Conservation (phyloP, 2,113 vertebrate genomes). For the Clarias batrachus region DNA sequence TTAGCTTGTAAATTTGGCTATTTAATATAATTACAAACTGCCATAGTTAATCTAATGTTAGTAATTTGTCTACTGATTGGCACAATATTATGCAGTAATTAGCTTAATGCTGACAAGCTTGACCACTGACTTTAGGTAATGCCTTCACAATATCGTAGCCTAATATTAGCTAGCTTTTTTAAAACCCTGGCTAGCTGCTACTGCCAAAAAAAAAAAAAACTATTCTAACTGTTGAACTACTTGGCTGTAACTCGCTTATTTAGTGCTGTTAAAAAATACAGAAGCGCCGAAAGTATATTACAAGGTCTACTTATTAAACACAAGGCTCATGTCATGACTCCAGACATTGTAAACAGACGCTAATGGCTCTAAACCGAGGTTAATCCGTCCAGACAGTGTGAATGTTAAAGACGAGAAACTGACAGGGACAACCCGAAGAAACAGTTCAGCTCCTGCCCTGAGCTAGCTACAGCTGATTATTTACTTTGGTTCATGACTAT, state of each 20-base stretch:
- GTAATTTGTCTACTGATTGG: not conserved
- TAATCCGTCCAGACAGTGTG: not conserved
- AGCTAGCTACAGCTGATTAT: not conserved
- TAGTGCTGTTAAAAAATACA: not conserved
- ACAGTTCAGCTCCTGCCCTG: not conserved
- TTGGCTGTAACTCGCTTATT: not conserved
- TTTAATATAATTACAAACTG: not conserved
- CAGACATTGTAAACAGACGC: not conserved
- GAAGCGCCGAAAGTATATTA: not conserved
- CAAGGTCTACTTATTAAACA: not conserved
- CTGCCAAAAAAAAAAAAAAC: not conserved
- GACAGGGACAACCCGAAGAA: not conserved
- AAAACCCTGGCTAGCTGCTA: not conserved
- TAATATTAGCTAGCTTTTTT: not conserved
- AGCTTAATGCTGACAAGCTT: not conserved
- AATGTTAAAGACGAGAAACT: not conserved
- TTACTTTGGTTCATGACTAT: not conserved
- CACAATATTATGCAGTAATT: not conserved
- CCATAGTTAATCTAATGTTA: not conserved
- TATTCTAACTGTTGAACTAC: not conserved
- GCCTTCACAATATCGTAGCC: not conserved
- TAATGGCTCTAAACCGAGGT: not conserved
- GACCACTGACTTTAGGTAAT: not conserved
- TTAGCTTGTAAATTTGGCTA: not conserved
- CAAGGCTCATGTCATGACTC: not conserved